These are phyloP conservation scores for Tanaodytes sp. DNA, from an alignment of 2,888 invertebrate genomes.

Conservation along the genomic window DNA sequence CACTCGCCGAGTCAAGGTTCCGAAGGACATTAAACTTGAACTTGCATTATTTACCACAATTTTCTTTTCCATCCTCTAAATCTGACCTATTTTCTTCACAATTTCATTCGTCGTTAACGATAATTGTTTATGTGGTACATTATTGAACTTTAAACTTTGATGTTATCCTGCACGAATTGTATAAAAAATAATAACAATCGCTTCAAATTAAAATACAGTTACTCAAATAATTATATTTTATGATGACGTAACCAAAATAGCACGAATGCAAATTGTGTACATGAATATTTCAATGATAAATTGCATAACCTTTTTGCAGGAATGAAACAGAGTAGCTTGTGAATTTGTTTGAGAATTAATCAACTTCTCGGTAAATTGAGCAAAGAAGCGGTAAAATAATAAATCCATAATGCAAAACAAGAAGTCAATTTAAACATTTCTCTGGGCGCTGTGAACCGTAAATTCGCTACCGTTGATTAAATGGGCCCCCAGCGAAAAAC, in stretches of 20 bases:
- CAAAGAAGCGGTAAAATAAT: conserved; percentile 15
- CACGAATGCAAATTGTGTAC: no score
- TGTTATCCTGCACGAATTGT: no score
- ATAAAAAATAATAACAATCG: no score
- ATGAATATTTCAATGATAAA: no score
- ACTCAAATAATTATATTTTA: no score
- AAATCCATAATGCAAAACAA: conserved; percentile 34
- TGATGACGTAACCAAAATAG: no score
- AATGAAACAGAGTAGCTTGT: not conserved
- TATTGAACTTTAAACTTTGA: no score
- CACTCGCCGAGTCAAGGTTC: conserved; percentile 35
- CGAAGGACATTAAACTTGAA: conserved; percentile 30
- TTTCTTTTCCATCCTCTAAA: not conserved
- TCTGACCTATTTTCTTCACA: not conserved
- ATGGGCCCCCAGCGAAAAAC: conserved; percentile 41
- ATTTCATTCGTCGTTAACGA: not conserved
- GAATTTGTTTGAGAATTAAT: conserved; percentile 13
- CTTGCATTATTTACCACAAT: conserved; percentile 16
- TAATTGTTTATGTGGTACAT: no score
- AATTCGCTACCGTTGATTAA: conserved; percentile 40
- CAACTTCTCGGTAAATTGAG: conserved; percentile 18
- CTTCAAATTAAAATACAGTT: no score
- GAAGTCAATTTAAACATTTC: conserved; percentile 33
- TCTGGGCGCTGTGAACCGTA: conserved; percentile 16
- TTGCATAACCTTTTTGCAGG: not conserved